These are phyloP conservation scores for Nothobranchius kuhntae DNA, from an alignment of 2,113 vertebrate genomes.

Conservation along the genomic window DNA sequence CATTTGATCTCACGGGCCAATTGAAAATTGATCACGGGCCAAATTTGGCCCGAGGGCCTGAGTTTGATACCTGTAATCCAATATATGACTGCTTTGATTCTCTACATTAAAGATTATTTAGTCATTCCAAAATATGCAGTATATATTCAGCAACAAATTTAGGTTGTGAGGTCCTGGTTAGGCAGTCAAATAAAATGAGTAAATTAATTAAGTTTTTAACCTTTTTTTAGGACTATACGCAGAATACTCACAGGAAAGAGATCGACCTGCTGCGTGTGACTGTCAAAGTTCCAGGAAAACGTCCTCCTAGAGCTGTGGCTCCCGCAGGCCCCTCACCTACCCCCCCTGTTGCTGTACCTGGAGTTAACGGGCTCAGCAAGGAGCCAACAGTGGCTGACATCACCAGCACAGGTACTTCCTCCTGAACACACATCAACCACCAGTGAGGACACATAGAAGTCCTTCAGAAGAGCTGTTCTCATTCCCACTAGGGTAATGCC, in stretches of 20 bases:
- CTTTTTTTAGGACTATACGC: constrained; percentile 85
- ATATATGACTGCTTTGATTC: no score
- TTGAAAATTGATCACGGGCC: no score
- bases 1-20: no score
- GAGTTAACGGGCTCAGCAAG: constrained; percentile 88
- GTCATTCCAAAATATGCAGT: no score
- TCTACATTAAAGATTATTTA: no score
- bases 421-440: background rate
- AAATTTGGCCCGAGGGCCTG: no score
- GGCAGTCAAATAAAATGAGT: no score
- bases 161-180: no score
- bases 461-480: no score
- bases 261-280: constrained; percentile 94
- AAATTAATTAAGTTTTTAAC: no score
- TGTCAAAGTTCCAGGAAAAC: constrained; percentile 95
- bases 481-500: background rate
- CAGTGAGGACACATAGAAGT: background rate
- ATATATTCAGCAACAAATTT: no score
- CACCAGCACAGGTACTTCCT: constrained; percentile 62
- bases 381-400: constrained; percentile 77
- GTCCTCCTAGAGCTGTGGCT: constrained; percentile 89
- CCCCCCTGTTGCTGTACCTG: constrained; percentile 77
- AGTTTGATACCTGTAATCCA: no score
- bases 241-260: constrained; percentile 92
- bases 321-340: constrained; percentile 77